phyloP scores from a whole-genome alignment of 2,888 invertebrate genomes.

The Mechanitis mazaeus region DNA sequence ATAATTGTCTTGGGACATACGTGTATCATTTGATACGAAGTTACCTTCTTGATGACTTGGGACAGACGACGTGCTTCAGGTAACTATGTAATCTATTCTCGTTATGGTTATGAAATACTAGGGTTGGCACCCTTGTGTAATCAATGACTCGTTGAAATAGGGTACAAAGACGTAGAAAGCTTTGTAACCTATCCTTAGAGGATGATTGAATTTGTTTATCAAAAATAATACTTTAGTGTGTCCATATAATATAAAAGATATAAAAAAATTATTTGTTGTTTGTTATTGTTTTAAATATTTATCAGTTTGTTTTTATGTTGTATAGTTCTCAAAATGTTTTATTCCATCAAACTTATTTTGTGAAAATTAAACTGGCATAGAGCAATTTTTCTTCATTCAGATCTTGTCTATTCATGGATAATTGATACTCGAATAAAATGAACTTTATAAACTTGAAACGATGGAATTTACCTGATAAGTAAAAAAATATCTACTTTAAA shows the following conservation, averaged over 20 bases:
- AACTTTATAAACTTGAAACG: conserved; percentile 31
- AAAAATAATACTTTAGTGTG: too few relatives aligned
- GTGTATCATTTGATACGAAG: conserved; percentile 40
- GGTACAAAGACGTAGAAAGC: too few relatives aligned
- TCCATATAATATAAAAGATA: too few relatives aligned
- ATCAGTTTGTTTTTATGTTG: too few relatives aligned
- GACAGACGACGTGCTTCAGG: conserved; percentile 24
- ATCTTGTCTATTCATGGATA: conserved; percentile 25
- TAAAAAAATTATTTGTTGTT: too few relatives aligned
- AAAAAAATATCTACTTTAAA: conserved; percentile 39
- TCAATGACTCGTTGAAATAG: too few relatives aligned
- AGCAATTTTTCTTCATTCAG: conserved; percentile 22
- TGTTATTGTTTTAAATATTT: too few relatives aligned
- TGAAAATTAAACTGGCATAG: conserved; percentile 27
- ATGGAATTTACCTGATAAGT: conserved; percentile 34
- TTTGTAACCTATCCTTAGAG: too few relatives aligned
- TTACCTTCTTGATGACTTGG: conserved; percentile 33
- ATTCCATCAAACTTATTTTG: conserved; percentile 18
- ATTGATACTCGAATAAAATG: conserved; percentile 29
- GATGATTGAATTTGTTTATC: too few relatives aligned
- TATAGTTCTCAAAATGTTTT: conserved; percentile 10
- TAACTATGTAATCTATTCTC: conserved; percentile 25
- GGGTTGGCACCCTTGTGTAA: conserved; percentile 6
- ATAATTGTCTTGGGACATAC: conserved; percentile 32
- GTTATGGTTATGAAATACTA: conserved; percentile 28